phyloP scores from a whole-genome alignment of 2,113 vertebrate genomes.

The Seriola dumerili region DNA sequence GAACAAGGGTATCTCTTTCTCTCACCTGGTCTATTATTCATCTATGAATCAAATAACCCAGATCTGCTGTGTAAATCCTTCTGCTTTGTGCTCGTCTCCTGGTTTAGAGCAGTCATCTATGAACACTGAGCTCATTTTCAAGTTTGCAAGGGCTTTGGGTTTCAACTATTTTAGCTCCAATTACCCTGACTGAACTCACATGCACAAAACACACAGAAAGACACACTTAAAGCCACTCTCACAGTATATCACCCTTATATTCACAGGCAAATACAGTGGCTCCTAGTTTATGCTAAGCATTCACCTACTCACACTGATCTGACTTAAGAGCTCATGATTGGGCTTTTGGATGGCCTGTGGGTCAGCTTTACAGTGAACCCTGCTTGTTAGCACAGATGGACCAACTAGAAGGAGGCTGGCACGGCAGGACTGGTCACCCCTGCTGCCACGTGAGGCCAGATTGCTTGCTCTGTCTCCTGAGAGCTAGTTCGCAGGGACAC shows the following conservation, averaged over 20 bases:
- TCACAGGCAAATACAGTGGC: not conserved
- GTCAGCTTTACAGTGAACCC: constrained; percentile 54
- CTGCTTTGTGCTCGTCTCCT: constrained; percentile 27
- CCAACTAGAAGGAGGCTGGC: constrained; percentile 38
- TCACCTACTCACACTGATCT: constrained; percentile 34
- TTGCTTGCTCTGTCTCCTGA: constrained; percentile 36
- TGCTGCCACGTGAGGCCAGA: constrained; percentile 68
- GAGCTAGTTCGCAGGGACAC: constrained; percentile 64
- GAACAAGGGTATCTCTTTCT: not conserved
- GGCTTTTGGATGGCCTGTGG: constrained; percentile 30
- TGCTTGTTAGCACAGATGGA: constrained; percentile 56
- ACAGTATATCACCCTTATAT: not conserved
- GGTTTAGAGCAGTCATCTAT: constrained; percentile 38
- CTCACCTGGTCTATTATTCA: not conserved
- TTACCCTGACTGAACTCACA: not conserved
- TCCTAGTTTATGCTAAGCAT: constrained; percentile 3
- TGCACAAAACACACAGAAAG: not conserved
- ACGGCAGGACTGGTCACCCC: constrained; percentile 57
- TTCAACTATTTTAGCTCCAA: constrained; percentile 7
- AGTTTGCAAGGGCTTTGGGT: constrained; percentile 11
- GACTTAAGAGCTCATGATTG: constrained; percentile 15
- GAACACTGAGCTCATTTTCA: constrained; percentile 42
- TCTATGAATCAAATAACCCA: not conserved
- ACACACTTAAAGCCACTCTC: not conserved
- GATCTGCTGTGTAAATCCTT: constrained; percentile 16